phyloP scores from a whole-genome alignment of 2,888 invertebrate species.

The Cinara cedri region DNA sequence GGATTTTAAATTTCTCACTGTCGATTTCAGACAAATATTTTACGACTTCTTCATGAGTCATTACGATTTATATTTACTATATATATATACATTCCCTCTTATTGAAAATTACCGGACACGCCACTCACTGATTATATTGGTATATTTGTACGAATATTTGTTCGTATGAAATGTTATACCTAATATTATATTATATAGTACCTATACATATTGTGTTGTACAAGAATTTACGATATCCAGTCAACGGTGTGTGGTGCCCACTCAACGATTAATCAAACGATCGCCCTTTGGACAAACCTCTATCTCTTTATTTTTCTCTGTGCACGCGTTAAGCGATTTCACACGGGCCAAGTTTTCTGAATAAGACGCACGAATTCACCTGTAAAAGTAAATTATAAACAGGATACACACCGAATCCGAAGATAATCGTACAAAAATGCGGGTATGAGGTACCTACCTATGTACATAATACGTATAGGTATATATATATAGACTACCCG shows the following conservation, averaged over 20 bases:
- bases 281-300: conserved; percentile 1
- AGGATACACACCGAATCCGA: conserved; percentile 49
- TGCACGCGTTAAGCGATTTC: conserved; percentile 31
- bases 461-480: too few species aligned
- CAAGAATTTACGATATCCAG: neutral
- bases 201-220: too few species aligned
- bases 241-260: conserved; percentile 12
- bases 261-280: conserved; percentile 30
- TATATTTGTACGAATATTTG: too few species aligned
- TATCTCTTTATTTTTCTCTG: conserved; percentile 2
- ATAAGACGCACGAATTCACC: conserved; percentile 17
- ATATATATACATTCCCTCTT: too few species aligned
- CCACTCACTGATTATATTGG: too few species aligned
- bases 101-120: too few species aligned
- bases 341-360: conserved; percentile 41
- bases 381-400: conserved; percentile 46
- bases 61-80: too few species aligned
- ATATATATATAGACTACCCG: conserved; percentile 23
- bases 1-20: too few species aligned
- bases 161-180: neutral
- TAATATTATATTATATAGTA: neutral
- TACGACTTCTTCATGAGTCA: too few species aligned
- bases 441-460: neutral
- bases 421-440: conserved; percentile 52
- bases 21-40: too few species aligned